phyloP scores from a whole-genome alignment of 2,113 vertebrate species.

The Zeus faber region DNA sequence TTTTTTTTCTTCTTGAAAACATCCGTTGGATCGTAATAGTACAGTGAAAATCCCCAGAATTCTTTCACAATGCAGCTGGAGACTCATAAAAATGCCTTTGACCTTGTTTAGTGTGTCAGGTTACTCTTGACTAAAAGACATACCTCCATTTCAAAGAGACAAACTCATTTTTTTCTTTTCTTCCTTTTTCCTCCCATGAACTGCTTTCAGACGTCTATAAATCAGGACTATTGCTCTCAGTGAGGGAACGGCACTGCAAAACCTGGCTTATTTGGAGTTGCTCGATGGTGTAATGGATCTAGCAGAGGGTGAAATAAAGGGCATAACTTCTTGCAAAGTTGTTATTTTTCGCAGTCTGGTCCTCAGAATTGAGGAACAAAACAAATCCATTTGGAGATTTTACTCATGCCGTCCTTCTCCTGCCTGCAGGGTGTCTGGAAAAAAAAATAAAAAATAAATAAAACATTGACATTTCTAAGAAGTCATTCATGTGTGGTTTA shows the following conservation, averaged over 20 bases:
- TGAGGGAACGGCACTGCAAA: conserved; percentile 33
- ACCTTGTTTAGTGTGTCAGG: conserved; percentile 33
- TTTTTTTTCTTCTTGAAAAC: conserved; percentile 17
- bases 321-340: conserved; percentile 47
- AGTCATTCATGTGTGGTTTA: conserved; percentile 49
- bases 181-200: neutral
- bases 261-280: conserved; percentile 32
- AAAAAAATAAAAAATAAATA: conserved; percentile 19
- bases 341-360: conserved; percentile 56
- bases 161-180: conserved; percentile 16
- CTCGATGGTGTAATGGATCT: conserved; percentile 36
- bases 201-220: conserved; percentile 30
- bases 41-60: conserved; percentile 32
- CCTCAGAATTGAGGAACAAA: conserved; percentile 46
- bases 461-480: conserved; percentile 54
- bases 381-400: conserved; percentile 52
- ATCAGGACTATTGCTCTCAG: conserved; percentile 28
- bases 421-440: conserved; percentile 47
- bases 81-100: conserved; percentile 27
- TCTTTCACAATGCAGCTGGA: conserved; percentile 15
- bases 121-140: conserved; percentile 43
- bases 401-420: conserved; percentile 35
- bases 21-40: conserved; percentile 14
- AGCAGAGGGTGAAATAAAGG: conserved; percentile 60
- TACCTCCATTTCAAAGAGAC: conserved; percentile 31